Evolutionary conservation across 1,140 invertebrate genomes (phyloP).

Genomic region (Temnothorax nylanderi): DNA sequence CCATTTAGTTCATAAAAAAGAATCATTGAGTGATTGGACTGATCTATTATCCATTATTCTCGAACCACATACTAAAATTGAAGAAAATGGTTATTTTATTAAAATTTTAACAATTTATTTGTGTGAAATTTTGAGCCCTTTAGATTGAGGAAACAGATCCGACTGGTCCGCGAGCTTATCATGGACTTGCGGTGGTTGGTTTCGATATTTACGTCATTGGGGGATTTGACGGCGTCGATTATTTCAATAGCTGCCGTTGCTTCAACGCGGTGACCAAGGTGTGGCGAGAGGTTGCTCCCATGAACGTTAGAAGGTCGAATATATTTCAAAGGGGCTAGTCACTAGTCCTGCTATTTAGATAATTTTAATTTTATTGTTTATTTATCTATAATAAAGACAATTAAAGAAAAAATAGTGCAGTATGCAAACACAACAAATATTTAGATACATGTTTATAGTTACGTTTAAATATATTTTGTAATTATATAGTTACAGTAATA

Average conservation of each 20-base stretch:
- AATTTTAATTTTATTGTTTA: background rate
- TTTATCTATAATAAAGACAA: background rate
- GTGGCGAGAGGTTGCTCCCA: constrained; percentile 89
- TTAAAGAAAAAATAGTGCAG: background rate
- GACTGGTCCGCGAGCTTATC: constrained; percentile 89
- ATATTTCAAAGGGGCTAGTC: constrained; percentile 61
- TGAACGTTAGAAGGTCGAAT: constrained; percentile 87
- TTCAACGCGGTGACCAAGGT: constrained; percentile 88
- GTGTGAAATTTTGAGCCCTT: constrained; percentile 2
- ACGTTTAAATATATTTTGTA: background rate
- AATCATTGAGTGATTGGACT: no score
- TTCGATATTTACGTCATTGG: constrained; percentile 90
- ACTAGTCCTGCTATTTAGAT: constrained; percentile 15
- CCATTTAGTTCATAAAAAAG: no score
- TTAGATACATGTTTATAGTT: background rate
- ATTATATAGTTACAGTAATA: background rate
- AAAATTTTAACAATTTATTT: constrained; percentile 17
- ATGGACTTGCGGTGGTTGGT: constrained; percentile 89
- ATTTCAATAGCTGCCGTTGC: constrained; percentile 88
- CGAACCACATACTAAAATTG: background rate
- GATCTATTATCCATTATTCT: background rate
- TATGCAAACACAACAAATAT: background rate
- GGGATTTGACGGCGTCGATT: constrained; percentile 89
- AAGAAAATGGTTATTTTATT: background rate
- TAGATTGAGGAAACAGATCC: constrained; percentile 87